Evolutionary conservation across 2,113 vertebrate species (phyloP).

Genomic region (Haliaeetus leucogaster): DNA sequence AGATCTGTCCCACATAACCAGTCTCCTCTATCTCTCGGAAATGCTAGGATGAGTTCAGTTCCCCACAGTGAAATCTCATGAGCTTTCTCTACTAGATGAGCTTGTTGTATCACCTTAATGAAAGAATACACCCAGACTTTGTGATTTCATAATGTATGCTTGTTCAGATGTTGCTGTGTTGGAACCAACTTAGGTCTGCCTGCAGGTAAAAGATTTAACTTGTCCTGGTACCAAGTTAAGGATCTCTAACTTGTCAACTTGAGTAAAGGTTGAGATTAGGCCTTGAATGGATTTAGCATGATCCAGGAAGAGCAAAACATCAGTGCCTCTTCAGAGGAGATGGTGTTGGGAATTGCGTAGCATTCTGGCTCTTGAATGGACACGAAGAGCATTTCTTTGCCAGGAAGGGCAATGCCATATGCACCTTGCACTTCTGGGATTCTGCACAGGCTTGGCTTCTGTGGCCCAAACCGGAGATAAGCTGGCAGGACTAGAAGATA

Average conservation of each 20-base stretch:
- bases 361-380: conserved; percentile 24
- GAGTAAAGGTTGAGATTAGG: conserved; percentile 39
- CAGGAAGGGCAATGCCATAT: conserved; percentile 48
- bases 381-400: neutral
- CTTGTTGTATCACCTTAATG: conserved; percentile 49
- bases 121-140: conserved; percentile 52
- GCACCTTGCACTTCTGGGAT: conserved; percentile 44
- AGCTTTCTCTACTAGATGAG: conserved; percentile 61
- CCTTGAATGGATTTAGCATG: neutral
- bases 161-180: conserved; percentile 52
- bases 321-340: conserved; percentile 33
- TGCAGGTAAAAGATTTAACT: conserved; percentile 46
- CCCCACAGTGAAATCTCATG: conserved; percentile 33
- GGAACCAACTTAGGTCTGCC: conserved; percentile 35
- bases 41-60: conserved; percentile 55
- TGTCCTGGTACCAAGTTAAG: conserved; percentile 1
- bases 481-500: conserved; percentile 39
- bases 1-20: conserved; percentile 32
- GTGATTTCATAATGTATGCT: conserved; percentile 35
- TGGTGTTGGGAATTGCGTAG: conserved; percentile 32
- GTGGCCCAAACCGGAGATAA: neutral
- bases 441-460: conserved; percentile 18
- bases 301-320: conserved; percentile 42
- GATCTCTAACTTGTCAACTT: conserved; percentile 22
- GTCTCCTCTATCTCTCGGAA: neutral